phyloP scores from a whole-genome alignment of 2,113 vertebrate genomes.

The Antechinus flavipes region DNA sequence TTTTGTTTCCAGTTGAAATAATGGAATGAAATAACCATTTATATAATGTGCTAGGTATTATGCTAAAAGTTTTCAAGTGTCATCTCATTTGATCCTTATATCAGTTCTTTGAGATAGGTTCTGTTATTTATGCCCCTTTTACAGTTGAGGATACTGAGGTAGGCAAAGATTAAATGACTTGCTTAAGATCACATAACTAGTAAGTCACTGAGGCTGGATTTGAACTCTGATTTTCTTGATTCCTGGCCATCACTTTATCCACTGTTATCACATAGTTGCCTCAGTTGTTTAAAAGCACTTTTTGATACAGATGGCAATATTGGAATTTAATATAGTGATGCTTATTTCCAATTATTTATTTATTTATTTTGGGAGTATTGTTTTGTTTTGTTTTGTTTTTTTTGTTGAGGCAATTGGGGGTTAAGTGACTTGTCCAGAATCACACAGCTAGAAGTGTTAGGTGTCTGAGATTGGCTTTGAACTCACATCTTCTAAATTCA shows the following conservation, averaged over 20 bases:
- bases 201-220: neutral
- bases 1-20: neutral
- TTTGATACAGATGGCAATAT: neutral
- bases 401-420: too few relatives aligned
- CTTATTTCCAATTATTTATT: too few relatives aligned
- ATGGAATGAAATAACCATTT: neutral
- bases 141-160: neutral
- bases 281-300: conserved; percentile 43
- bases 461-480: too few relatives aligned
- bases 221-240: neutral
- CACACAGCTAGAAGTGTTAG: too few relatives aligned
- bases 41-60: neutral
- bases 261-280: neutral
- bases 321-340: conserved; percentile 6
- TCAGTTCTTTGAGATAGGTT: neutral
- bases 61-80: neutral
- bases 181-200: neutral
- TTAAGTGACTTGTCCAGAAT: too few relatives aligned
- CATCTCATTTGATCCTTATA: neutral
- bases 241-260: neutral
- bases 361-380: too few relatives aligned
- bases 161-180: neutral
- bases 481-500: too few relatives aligned
- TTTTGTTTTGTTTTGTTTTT: too few relatives aligned
- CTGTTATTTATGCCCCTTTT: neutral